These are phyloP conservation scores for Mythimna loreyi DNA, from an alignment of 2,888 invertebrate genomes.

Conservation along the genomic window DNA sequence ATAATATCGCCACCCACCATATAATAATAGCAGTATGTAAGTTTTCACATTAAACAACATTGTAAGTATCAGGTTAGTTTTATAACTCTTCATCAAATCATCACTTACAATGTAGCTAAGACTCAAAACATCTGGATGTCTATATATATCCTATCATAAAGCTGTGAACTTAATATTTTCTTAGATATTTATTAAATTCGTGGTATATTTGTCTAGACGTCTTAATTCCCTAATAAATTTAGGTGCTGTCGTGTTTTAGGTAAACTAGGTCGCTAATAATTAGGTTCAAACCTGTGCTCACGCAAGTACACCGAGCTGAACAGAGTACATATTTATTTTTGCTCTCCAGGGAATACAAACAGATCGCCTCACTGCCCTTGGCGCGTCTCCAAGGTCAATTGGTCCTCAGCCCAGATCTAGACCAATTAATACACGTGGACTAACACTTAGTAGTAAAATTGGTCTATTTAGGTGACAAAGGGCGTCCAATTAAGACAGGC, in stretches of 20 bases:
- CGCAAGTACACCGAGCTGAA: no score
- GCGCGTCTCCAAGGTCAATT: constrained; percentile 13
- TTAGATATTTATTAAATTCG: no score
- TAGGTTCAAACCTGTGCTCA: neutral
- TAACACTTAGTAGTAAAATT: constrained; percentile 36
- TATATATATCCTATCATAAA: no score
- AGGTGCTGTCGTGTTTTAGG: no score
- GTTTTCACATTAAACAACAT: constrained; percentile 20
- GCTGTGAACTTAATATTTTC: no score
- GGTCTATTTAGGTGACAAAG: constrained; percentile 44
- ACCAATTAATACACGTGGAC: constrained; percentile 43
- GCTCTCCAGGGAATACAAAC: constrained; percentile 3
- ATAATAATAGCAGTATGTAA: constrained; percentile 9
- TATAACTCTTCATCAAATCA: neutral
- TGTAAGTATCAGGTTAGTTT: constrained; percentile 10
- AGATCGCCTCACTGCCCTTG: constrained; percentile 22
- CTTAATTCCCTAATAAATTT: no score
- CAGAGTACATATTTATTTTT: constrained; percentile 15
- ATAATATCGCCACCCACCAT: no score
- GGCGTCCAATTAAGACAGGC: constrained; percentile 34
- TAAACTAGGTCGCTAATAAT: neutral
- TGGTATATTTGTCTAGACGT: no score
- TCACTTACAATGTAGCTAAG: neutral
- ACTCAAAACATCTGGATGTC: no score
- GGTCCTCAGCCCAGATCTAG: constrained; percentile 7